Evolutionary conservation across 2,888 invertebrate species (phyloP).

Genomic region (Trypoxylon attenuatum): DNA sequence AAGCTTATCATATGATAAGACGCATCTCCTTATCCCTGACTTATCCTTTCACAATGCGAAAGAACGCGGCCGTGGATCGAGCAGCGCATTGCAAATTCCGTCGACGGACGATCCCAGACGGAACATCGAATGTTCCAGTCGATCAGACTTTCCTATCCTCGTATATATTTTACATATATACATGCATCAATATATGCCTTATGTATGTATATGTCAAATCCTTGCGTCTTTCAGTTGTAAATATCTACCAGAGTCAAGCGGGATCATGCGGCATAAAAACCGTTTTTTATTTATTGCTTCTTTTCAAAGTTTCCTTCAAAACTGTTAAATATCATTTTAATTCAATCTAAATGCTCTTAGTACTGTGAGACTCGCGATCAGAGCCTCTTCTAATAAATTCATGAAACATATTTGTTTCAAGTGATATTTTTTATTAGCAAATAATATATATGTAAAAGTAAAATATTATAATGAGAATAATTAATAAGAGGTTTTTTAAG

Average conservation of each 20-base stretch:
- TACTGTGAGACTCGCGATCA: no score
- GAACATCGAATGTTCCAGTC: not conserved
- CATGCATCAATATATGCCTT: constrained; percentile 5
- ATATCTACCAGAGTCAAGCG: not conserved
- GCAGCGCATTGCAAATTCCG: constrained; percentile 9
- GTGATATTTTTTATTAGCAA: no score
- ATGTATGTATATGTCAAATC: not conserved
- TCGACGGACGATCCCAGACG: not conserved
- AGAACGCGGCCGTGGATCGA: not conserved
- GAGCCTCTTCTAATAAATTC: no score
- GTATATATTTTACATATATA: constrained; percentile 25
- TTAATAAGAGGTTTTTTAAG: no score
- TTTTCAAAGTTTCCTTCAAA: no score
- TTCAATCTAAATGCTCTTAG: no score
- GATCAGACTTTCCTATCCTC: constrained; percentile 13
- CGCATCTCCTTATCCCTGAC: not conserved
- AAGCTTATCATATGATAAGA: not conserved
- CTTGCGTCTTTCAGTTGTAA: not conserved
- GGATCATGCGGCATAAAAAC: no score
- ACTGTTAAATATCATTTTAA: no score
- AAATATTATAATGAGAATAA: no score
- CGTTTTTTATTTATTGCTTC: no score
- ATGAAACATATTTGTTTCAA: no score
- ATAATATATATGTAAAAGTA: no score
- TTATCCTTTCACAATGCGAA: not conserved